phyloP scores from a whole-genome alignment of 2,888 invertebrate genomes.

The Eupeodes luniger region DNA sequence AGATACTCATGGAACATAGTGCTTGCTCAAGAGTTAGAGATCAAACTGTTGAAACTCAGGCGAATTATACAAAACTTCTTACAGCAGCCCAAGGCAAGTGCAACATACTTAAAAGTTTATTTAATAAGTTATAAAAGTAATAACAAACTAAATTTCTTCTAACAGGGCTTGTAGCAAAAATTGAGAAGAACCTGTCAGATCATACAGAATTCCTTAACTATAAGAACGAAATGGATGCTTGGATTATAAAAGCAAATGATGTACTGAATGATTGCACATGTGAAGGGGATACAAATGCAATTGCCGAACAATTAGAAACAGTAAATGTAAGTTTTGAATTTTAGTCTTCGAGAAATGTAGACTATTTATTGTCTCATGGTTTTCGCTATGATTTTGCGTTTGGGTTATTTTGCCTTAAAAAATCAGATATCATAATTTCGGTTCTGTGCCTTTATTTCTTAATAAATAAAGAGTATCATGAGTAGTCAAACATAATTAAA shows the following conservation, averaged over 20 bases:
- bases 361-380: too few relatives aligned
- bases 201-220: constrained; percentile 96
- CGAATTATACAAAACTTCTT: constrained; percentile 91
- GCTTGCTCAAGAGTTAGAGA: constrained; percentile 94
- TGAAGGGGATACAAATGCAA: constrained; percentile 90
- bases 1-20: constrained; percentile 93
- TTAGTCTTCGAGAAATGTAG: not conserved
- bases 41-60: constrained; percentile 93
- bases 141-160: constrained; percentile 39
- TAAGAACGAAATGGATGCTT: constrained; percentile 92
- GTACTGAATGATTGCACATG: constrained; percentile 93
- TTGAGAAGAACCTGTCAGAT: constrained; percentile 95
- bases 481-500: too few relatives aligned
- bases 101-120: not conserved
- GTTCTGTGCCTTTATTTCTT: too few relatives aligned
- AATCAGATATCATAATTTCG: too few relatives aligned
- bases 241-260: constrained; percentile 92
- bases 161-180: constrained; percentile 89
- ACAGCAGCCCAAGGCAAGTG: constrained; percentile 89
- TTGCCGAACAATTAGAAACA: constrained; percentile 92
- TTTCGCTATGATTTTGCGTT: too few relatives aligned
- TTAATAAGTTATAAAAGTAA: too few relatives aligned
- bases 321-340: constrained; percentile 86
- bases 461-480: too few relatives aligned
- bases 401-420: too few relatives aligned